Percentiles rank a stretch among this genome's conserved stretches.
Conservation (phyloP, 2,797 vertebrate genomes). For the Parauchenoglanis punctatus region DNA sequence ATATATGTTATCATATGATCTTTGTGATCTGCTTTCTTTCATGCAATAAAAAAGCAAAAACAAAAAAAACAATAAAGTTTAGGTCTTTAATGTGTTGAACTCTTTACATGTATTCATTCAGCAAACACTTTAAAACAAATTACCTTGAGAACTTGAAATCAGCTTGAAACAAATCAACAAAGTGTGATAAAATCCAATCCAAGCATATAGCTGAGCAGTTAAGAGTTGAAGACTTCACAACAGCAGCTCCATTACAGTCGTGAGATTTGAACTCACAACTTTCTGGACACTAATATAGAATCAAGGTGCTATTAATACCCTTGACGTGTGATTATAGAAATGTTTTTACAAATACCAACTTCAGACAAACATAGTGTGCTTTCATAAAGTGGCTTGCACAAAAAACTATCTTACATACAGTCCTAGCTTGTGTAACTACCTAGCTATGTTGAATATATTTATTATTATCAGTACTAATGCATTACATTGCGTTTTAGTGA, state of each 20-base stretch:
- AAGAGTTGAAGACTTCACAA: background rate
- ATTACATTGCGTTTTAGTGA: background rate
- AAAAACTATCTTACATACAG: background rate
- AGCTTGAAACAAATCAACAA: background rate
- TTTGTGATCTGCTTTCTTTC: constrained; percentile 14
- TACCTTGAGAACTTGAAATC: background rate
- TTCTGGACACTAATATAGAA: background rate
- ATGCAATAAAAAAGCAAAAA: background rate
- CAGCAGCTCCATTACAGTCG: background rate
- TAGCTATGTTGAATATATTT: background rate
- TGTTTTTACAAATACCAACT: background rate
- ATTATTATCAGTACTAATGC: background rate
- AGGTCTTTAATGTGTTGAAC: background rate
- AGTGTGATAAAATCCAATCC: background rate
- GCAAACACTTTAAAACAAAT: background rate
- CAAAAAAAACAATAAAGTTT: background rate
- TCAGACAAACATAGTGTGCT: background rate
- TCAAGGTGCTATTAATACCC: background rate
- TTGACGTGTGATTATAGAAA: background rate
- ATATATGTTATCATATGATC: background rate
- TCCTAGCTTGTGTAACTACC: background rate
- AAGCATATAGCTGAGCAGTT: background rate
- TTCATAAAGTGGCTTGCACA: background rate
- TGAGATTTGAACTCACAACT: background rate
- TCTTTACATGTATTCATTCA: background rate